Percentiles rank a stretch among this genome's conserved stretches.
Conservation (phyloP, 2,113 vertebrate genomes). For the Poicephalus meyeri region DNA sequence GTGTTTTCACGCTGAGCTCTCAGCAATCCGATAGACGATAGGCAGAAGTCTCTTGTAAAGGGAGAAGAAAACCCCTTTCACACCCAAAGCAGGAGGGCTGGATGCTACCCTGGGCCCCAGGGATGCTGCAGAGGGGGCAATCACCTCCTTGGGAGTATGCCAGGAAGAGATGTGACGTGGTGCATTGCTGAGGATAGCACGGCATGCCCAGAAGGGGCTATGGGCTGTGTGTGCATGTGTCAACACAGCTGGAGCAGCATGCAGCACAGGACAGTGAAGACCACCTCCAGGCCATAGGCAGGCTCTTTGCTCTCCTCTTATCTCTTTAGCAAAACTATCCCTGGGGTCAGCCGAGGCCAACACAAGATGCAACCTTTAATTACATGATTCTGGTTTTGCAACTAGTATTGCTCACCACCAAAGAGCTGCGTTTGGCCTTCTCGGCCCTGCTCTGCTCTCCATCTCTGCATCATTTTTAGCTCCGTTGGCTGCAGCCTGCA, state of each 20-base stretch:
- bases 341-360: neutral
- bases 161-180: fast-evolving
- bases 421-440: neutral
- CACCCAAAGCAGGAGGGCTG: neutral
- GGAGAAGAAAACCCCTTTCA: neutral
- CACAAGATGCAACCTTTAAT: neutral
- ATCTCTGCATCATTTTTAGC: neutral
- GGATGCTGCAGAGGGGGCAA: fast-evolving
- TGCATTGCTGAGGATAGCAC: fast-evolving
- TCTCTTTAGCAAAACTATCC: neutral
- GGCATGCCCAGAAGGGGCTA: fast-evolving
- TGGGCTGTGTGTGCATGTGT: fast-evolving
- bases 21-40: neutral
- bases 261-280: neutral
- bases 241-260: neutral
- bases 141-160: neutral
- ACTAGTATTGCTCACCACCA: fast-evolving
- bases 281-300: neutral
- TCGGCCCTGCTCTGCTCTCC: neutral
- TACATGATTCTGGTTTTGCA: neutral
- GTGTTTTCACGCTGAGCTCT: neutral
- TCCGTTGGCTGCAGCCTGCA: neutral
- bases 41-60: neutral
- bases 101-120: neutral
- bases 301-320: neutral